A percentile compares a stretch with the other conserved stretches of the same genome.
These are phyloP conservation scores for Gasterosteus nipponicus DNA, from an alignment of 2,113 vertebrate genomes.

Conservation along the genomic window DNA sequence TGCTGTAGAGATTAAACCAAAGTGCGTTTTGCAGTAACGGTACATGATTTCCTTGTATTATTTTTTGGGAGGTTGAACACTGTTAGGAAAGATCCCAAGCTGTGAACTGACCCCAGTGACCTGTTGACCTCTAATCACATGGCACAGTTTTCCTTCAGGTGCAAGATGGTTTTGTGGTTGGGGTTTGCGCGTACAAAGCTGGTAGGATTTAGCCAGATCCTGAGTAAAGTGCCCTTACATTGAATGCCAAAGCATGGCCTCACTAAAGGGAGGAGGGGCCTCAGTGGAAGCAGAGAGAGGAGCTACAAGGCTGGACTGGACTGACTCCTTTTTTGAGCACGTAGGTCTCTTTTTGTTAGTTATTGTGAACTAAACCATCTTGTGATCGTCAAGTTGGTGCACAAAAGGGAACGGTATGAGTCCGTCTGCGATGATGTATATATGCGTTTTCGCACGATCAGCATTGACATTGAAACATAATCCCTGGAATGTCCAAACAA, in stretches of 20 bases:
- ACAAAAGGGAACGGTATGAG: conserved; percentile 52
- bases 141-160: conserved; percentile 10
- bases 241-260: background rate
- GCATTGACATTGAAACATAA: too few species aligned
- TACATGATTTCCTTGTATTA: background rate
- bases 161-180: background rate
- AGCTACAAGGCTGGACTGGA: background rate
- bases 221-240: background rate
- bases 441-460: too few species aligned
- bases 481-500: too few species aligned
- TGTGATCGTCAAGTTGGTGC: conserved; percentile 27
- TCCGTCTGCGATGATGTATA: too few species aligned
- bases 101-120: background rate
- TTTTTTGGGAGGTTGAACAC: too few species aligned
- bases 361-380: conserved; percentile 36
- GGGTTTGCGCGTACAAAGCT: background rate
- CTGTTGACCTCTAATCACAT: background rate
- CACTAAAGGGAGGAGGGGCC: background rate
- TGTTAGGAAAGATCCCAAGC: background rate
- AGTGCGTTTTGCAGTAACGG: background rate
- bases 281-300: background rate
- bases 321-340: conserved; percentile 48
- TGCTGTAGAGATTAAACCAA: background rate
- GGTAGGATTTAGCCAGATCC: background rate
- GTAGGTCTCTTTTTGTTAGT: conserved; percentile 38